These are phyloP conservation scores for Trichogramma dendrolimi DNA, from an alignment of 2,888 invertebrate species.

Conservation along the genomic window DNA sequence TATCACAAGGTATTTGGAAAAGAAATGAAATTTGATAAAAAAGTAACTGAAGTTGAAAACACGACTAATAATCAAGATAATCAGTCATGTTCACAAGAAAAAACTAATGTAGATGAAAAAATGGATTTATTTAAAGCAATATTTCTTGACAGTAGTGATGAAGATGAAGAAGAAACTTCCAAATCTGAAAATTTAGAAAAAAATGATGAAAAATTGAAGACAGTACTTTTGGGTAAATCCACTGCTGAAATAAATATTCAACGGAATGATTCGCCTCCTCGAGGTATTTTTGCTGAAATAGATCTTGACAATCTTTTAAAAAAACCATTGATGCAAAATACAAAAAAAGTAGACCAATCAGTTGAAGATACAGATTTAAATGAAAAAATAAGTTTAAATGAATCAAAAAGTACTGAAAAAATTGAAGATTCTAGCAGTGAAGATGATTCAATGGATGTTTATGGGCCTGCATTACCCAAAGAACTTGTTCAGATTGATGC, in stretches of 20 bases:
- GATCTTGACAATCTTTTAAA: conserved; percentile 58
- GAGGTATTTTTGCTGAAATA: conserved; percentile 68
- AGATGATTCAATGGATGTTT: conserved; percentile 46
- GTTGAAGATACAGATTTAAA: conserved; percentile 4
- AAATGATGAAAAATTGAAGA: conserved; percentile 38
- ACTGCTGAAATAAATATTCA: conserved; percentile 57
- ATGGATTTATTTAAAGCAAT: conserved; percentile 85
- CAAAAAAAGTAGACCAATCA: background rate
- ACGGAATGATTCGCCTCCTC: conserved; percentile 66
- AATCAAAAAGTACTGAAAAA: conserved; percentile 1
- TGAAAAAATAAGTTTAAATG: background rate
- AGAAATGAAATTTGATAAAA: conserved; percentile 19
- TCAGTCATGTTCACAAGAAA: background rate
- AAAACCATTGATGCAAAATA: conserved; percentile 22
- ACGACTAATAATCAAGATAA: conserved; percentile 1
- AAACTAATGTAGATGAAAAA: conserved; percentile 54
- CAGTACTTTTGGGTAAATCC: conserved; percentile 43
- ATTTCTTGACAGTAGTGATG: conserved; percentile 76
- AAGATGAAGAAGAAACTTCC: conserved; percentile 55
- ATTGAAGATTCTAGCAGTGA: conserved; percentile 1
- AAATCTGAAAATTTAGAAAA: conserved; percentile 31
- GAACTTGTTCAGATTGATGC: conserved; percentile 36
- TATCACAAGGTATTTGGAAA: conserved; percentile 43
- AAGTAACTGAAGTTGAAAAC: conserved; percentile 10
- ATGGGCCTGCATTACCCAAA: conserved; percentile 61